Evolutionary conservation across 2,113 vertebrate species (phyloP), one percentile per base, ranked within the genome.

Genomic region (Chaetodon auriga): DNA sequence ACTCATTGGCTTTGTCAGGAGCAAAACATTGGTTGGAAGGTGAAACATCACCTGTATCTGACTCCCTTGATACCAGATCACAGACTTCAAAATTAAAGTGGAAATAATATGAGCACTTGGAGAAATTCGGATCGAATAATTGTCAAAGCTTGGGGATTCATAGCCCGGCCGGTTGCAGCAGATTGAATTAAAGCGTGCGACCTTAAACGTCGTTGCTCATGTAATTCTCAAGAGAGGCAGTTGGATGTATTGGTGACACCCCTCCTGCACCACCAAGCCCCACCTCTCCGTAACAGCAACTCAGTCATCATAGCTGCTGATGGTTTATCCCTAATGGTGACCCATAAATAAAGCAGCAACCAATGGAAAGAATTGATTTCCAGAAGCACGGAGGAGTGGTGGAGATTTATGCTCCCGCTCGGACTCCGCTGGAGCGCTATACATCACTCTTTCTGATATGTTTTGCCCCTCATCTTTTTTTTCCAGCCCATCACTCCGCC

Each of bases 321-420:
- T 90, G 86, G 81, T 88, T 85, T 85, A 73, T 90, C 82, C 85
- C 83, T 87, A 83, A 89, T 91, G 86, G 83, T 78, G 79, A 81
- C 83, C 90, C 87, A 93, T 94, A 95, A 95, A 95, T 94, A 92
- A 87, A 91, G 72, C 78, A 78, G 79, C 80, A 81, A 86, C 84
- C 88, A 90, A 75, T 88, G 80, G 46, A 90, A 71, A 82, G 78
- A 92, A 95, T 92, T 94, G 92, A 95, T 92, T 93, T 92, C 84
- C 90, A 92, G 86, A 89, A 86, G 82, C 86, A 82, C 45, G 46
- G 70, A 87, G 78, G 81, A 78, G 82, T 45, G 81, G 65, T 90
- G 79, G 60, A 92, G 93, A 95, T 95, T 93, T 90, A 94, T 87
- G 75, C 70, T 60, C 51, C 6, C 41, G 75, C 64, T 71, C 25